phyloP scores from a whole-genome alignment of 2,888 invertebrate genomes.

The Cybosia mesomella region DNA sequence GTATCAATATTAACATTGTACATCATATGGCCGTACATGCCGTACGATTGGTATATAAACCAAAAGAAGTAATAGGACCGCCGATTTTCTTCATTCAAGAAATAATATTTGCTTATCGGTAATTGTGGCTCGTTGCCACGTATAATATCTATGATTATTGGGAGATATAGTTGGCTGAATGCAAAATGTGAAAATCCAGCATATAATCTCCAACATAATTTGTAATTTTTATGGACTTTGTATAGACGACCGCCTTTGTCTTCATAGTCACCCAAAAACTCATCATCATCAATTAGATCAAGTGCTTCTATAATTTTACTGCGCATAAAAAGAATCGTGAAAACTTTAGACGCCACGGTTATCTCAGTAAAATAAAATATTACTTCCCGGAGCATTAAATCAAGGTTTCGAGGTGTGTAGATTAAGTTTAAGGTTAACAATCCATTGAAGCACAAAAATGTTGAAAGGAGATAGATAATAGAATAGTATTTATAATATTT shows the following conservation, averaged over 20 bases:
- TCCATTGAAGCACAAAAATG: slow-evolving; percentile 61
- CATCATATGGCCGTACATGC: slow-evolving; percentile 74
- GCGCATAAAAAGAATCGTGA: slow-evolving; percentile 66
- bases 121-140: slow-evolving; percentile 58
- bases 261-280: slow-evolving; percentile 62
- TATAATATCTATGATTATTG: slow-evolving; percentile 59
- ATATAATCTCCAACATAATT: slow-evolving; percentile 58
- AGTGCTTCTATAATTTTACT: slow-evolving; percentile 62
- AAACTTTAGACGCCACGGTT: slow-evolving; percentile 63
- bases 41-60: slow-evolving; percentile 70
- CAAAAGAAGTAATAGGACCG: slow-evolving; percentile 61
- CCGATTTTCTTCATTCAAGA: slow-evolving; percentile 64
- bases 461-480: slow-evolving; percentile 57
- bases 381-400: slow-evolving; percentile 69
- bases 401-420: slow-evolving; percentile 69
- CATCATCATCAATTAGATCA: slow-evolving; percentile 64
- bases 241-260: slow-evolving; percentile 56
- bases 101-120: slow-evolving; percentile 76
- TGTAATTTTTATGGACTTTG: slow-evolving; percentile 55
- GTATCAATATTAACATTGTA: slow-evolving; percentile 71
- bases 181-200: slow-evolving; percentile 55
- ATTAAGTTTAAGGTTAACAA: slow-evolving; percentile 70
- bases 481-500: slow-evolving; percentile 70
- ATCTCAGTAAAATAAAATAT: slow-evolving; percentile 72
- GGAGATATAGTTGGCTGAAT: slow-evolving; percentile 60